These are phyloP conservation scores for Albula goreensis DNA, from an alignment of 2,113 vertebrate species.

Conservation along the genomic window DNA sequence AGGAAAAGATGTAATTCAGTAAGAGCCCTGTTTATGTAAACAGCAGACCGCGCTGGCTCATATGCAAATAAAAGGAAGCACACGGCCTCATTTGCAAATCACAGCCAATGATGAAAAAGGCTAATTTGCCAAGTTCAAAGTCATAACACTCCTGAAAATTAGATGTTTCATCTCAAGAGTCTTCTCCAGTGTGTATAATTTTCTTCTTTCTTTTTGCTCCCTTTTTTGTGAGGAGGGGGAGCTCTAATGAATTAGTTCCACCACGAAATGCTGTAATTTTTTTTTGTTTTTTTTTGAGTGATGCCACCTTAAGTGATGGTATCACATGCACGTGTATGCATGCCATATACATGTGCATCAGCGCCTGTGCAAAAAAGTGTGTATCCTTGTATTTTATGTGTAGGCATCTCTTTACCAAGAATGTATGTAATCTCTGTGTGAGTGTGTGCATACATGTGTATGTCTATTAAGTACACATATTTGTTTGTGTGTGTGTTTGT, in stretches of 20 bases:
- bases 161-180: slow-evolving; percentile 26
- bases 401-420: too few relatives aligned
- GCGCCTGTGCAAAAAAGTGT: too few relatives aligned
- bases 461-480: too few relatives aligned
- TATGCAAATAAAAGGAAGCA: slow-evolving; percentile 20
- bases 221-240: background rate
- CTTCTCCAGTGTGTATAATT: slow-evolving; percentile 18
- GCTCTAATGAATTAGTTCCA: slow-evolving; percentile 10
- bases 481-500: background rate
- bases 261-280: too few relatives aligned
- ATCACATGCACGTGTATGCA: background rate
- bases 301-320: background rate
- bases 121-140: slow-evolving; percentile 37
- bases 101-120: slow-evolving; percentile 26
- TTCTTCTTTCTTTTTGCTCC: slow-evolving; percentile 20
- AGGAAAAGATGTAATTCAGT: background rate
- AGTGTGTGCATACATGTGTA: background rate
- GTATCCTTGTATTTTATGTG: too few relatives aligned
- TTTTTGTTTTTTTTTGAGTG: background rate
- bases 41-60: slow-evolving; percentile 18
- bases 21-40: slow-evolving; percentile 21
- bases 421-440: background rate
- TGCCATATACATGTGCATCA: background rate
- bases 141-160: slow-evolving; percentile 31
- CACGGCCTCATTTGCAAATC: slow-evolving; percentile 31